A percentile compares a stretch with the other conserved stretches of the same genome.
These are phyloP conservation scores for Microtus californicus DNA, from an alignment of 2,797 vertebrate species.

Conservation along the genomic window DNA sequence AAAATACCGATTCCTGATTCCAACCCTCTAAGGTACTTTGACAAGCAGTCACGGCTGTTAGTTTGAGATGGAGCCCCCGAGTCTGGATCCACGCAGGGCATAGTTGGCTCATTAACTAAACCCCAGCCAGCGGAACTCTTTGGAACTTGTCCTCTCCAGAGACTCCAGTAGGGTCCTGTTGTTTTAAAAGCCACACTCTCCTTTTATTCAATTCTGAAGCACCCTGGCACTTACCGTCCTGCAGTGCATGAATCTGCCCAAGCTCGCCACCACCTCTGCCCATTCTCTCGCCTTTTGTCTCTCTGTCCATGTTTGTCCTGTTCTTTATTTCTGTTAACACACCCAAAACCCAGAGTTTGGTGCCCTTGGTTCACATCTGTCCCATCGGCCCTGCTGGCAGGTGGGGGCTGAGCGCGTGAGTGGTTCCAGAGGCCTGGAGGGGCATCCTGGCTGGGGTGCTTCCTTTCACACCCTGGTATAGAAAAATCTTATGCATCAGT, in stretches of 20 bases:
- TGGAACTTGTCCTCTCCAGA: not conserved
- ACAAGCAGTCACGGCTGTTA: not conserved
- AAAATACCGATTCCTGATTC: not conserved
- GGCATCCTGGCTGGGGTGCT: not conserved
- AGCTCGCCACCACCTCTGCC: no score
- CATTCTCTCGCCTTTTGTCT: not conserved
- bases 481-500: not conserved
- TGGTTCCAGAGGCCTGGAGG: not conserved
- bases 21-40: conserved; percentile 25
- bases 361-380: not conserved
- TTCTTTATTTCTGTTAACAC: no score
- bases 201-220: not conserved
- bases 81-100: not conserved
- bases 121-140: not conserved
- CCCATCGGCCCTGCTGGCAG: not conserved
- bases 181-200: not conserved
- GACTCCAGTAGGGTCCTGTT: not conserved
- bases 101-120: not conserved
- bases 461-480: not conserved
- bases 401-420: no score
- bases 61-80: conserved; percentile 14
- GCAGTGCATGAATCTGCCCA: not conserved
- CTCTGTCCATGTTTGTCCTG: not conserved
- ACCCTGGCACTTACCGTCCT: not conserved
- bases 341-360: not conserved